phyloP scores from a whole-genome alignment of 2,888 invertebrate genomes.

The Melanchra persicariae region DNA sequence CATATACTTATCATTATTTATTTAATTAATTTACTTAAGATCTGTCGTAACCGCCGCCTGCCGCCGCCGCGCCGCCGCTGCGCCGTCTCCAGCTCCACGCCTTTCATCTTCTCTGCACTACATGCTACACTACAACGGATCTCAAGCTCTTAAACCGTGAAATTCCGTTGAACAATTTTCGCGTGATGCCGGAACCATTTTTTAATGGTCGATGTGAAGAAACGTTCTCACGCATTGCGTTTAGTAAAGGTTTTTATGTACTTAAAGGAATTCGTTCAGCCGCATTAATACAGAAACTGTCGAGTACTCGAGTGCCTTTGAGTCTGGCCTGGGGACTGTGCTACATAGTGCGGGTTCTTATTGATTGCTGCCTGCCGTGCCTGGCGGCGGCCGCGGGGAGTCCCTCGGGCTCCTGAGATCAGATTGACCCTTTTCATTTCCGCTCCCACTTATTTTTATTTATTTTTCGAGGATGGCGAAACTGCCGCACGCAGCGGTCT shows the following conservation, averaged over 20 bases:
- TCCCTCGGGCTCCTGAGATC: conserved; percentile 67
- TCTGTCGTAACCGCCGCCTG: background rate
- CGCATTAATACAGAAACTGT: conserved; percentile 27
- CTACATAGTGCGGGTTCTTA: conserved; percentile 13
- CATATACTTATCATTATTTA: background rate
- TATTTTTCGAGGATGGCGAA: conserved; percentile 73
- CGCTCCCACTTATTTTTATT: conserved; percentile 75
- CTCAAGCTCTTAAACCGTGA: conserved; percentile 40
- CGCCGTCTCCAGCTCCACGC: too few species aligned
- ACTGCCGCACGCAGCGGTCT: conserved; percentile 49
- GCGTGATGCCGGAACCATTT: conserved; percentile 43
- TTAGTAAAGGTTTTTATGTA: conserved; percentile 40
- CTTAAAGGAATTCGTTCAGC: conserved; percentile 40
- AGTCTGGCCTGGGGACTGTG: background rate
- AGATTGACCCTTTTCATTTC: conserved; percentile 80
- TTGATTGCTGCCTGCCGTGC: conserved; percentile 42
- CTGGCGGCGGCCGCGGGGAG: conserved; percentile 52
- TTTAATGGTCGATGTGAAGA: conserved; percentile 23
- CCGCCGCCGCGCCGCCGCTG: too few species aligned
- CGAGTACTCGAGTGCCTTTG: conserved; percentile 21
- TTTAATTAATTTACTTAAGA: background rate
- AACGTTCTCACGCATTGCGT: conserved; percentile 54
- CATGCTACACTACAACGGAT: conserved; percentile 5
- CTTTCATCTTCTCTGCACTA: conserved; percentile 1
- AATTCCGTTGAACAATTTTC: conserved; percentile 40